Evolutionary conservation across 2,888 invertebrate genomes (phyloP).

Genomic region (Mimachlamys varia): DNA sequence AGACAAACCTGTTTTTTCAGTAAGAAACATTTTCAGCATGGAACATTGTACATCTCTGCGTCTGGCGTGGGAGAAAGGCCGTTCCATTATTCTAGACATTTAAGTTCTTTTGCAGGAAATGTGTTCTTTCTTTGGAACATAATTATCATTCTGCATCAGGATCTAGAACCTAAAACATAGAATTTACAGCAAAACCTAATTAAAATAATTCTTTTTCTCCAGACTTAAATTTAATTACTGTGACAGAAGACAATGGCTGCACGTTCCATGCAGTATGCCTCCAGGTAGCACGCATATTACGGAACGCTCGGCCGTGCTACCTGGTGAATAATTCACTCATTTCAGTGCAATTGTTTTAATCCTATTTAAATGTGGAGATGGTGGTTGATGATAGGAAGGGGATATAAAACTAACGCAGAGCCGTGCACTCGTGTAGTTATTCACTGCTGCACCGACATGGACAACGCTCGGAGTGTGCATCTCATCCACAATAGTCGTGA

Average conservation of each 20-base stretch:
- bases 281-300: constrained; percentile 1
- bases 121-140: constrained; percentile 4
- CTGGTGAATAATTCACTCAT: constrained; percentile 36
- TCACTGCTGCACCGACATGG: not conserved
- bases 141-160: not conserved
- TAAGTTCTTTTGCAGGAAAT: constrained; percentile 7
- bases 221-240: constrained; percentile 7
- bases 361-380: constrained; percentile 26
- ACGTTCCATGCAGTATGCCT: not conserved
- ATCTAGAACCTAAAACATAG: constrained; percentile 15
- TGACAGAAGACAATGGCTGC: not conserved
- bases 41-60: not conserved
- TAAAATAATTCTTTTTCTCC: constrained; percentile 21
- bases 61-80: not conserved
- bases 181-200: constrained; percentile 8
- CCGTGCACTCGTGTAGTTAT: not conserved
- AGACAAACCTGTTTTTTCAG: constrained; percentile 1
- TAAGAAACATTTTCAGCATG: not conserved
- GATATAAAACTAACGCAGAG: not conserved
- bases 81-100: not conserved
- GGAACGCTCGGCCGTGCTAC: not conserved
- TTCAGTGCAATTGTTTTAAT: constrained; percentile 31
- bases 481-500: not conserved
- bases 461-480: not conserved
- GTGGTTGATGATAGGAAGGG: not conserved